Conservation (phyloP, 37 sponge, comb jelly and placozoan species). For the Amphimedon queenslandica region DNA sequence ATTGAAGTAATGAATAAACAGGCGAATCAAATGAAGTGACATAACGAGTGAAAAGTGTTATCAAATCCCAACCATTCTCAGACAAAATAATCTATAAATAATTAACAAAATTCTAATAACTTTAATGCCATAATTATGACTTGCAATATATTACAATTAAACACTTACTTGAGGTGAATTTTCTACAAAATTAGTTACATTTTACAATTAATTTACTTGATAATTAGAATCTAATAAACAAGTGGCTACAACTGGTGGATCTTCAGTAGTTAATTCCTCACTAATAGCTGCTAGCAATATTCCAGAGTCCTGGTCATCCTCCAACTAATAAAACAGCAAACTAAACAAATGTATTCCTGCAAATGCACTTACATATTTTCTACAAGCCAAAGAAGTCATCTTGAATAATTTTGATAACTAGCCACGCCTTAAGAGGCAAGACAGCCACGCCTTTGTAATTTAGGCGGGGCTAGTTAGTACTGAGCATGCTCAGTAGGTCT, state of each 20-base stretch:
- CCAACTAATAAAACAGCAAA: background rate
- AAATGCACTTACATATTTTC: background rate
- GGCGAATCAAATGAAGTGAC: background rate
- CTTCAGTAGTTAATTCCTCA: background rate
- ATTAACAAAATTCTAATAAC: no score
- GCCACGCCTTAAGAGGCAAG: no score
- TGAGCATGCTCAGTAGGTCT: background rate
- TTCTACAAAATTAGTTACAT: no score
- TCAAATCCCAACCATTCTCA: background rate
- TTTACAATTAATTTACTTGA: no score
- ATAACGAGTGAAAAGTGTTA: background rate
- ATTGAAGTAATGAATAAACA: no score
- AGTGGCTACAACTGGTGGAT: no score
- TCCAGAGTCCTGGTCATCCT: background rate
- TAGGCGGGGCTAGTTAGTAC: background rate
- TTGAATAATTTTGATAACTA: no score
- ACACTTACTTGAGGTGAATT: no score
- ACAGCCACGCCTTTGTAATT: no score
- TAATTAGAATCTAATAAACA: background rate
- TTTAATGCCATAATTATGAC: no score
- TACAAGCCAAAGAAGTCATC: background rate
- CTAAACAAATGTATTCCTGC: background rate
- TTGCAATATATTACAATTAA: no score
- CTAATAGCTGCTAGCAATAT: slow-evolving; percentile 1
- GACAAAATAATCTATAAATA: no score